A percentile compares a stretch with the other conserved stretches of the same genome.
Conservation (phyloP, 2,113 vertebrate genomes). For the Megaptera novaeangliae region DNA sequence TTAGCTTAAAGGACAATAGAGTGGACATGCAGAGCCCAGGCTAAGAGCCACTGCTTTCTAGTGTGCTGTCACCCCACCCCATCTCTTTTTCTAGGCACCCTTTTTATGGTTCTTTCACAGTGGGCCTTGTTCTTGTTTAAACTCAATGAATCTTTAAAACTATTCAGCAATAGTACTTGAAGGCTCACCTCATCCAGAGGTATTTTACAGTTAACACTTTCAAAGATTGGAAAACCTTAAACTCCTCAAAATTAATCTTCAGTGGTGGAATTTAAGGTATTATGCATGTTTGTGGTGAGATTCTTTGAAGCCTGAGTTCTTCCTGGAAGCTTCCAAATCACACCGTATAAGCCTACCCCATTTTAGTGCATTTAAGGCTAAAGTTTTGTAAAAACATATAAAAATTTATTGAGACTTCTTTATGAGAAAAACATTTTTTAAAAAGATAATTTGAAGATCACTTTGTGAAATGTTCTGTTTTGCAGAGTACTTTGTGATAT, state of each 20-base stretch:
- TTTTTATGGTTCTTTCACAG: neutral
- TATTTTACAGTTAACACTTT: neutral
- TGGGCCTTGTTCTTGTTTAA: neutral
- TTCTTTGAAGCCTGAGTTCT: neutral
- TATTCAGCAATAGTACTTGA: neutral
- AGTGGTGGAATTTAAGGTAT: neutral
- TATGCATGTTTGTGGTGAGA: neutral
- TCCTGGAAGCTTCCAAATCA: neutral
- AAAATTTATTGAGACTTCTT: neutral
- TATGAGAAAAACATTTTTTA: neutral
- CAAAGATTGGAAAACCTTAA: neutral
- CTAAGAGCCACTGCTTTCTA: neutral
- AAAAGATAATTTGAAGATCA: conserved; percentile 12
- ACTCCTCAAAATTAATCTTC: neutral
- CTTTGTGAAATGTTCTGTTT: conserved; percentile 14
- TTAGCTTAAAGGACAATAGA: neutral
- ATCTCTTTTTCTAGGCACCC: neutral
- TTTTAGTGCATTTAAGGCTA: neutral
- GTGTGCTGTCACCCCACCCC: neutral
- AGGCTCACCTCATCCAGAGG: neutral
- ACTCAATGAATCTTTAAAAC: neutral
- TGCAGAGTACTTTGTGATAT: neutral
- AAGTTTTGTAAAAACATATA: neutral
- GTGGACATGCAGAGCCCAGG: neutral
- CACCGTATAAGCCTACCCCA: neutral